A percentile compares a stretch with the other conserved stretches of the same genome.
These are phyloP conservation scores for Catalaphyllia jardinei DNA, from an alignment of 64 coral and sea anemone species.

Conservation along the genomic window DNA sequence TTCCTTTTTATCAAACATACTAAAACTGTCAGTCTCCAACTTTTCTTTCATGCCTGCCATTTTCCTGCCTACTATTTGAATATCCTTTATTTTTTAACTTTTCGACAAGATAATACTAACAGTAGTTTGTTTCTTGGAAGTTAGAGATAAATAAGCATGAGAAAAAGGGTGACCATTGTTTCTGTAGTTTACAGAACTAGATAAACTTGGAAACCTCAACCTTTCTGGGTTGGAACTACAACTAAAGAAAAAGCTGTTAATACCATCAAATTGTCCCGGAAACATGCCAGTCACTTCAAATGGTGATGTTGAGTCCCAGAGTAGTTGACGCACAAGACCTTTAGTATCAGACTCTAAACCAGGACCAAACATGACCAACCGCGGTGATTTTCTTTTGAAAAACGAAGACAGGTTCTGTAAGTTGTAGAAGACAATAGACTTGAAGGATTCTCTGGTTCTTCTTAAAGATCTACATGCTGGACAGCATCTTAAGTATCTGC, in stretches of 20 bases:
- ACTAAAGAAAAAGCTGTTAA: background rate
- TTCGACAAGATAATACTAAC: no score
- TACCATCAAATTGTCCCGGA: slow-evolving; percentile 92
- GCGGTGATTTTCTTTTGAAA: slow-evolving; percentile 63
- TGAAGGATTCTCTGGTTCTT: slow-evolving; percentile 53
- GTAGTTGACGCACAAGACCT: slow-evolving; percentile 67
- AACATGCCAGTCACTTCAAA: slow-evolving; percentile 89
- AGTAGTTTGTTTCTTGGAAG: no score
- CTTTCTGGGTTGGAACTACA: background rate
- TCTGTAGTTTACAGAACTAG: no score
- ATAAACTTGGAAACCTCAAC: no score
- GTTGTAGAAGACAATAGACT: slow-evolving; percentile 80
- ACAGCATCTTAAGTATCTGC: slow-evolving; percentile 89
- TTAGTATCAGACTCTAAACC: slow-evolving; percentile 87
- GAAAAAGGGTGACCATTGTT: no score
- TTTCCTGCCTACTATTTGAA: no score
- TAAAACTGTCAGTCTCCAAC: no score
- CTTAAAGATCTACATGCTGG: slow-evolving; percentile 63
- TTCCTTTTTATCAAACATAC: no score
- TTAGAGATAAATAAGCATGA: no score
- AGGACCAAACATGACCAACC: slow-evolving; percentile 95
- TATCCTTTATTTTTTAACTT: no score
- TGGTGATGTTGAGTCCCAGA: slow-evolving; percentile 84
- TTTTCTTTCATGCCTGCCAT: no score
- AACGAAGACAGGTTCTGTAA: slow-evolving; percentile 63